Evolutionary conservation across 2,888 invertebrate genomes (phyloP).

Genomic region (Campoletis raptor): DNA sequence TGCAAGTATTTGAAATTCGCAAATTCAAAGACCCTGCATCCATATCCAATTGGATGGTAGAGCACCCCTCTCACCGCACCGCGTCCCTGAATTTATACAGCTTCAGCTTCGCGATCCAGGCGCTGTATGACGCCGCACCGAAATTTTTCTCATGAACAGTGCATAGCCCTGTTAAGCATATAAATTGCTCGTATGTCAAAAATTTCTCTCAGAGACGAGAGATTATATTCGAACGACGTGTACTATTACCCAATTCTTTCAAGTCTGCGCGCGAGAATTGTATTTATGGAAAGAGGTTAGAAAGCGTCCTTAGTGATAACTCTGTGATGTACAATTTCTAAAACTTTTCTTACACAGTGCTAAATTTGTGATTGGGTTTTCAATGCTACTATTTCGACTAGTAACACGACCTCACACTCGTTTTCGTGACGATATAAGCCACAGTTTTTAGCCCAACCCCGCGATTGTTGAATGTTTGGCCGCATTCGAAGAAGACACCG

Average conservation of each 20-base stretch:
- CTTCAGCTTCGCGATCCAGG: not conserved
- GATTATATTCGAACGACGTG: not conserved
- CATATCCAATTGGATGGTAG: not conserved
- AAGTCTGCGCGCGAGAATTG: not conserved
- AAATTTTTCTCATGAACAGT: not conserved
- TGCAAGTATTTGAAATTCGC: too few relatives aligned
- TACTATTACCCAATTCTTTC: not conserved
- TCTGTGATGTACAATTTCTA: too few relatives aligned
- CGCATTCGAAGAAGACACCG: too few relatives aligned
- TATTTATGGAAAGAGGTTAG: not conserved
- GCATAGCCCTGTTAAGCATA: not conserved
- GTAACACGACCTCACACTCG: too few relatives aligned
- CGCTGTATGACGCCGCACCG: not conserved
- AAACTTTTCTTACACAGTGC: too few relatives aligned
- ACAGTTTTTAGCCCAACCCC: too few relatives aligned
- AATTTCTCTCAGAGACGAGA: not conserved
- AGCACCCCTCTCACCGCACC: not conserved
- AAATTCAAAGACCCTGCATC: not conserved
- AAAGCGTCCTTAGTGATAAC: not conserved
- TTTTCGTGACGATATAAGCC: too few relatives aligned
- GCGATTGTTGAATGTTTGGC: too few relatives aligned
- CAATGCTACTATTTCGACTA: too few relatives aligned
- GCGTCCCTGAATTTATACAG: not conserved
- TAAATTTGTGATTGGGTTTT: too few relatives aligned
- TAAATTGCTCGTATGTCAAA: not conserved